Base-by-base conservation (phyloP, 1,140 invertebrate genomes). In the Galendromus occidentalis region DNA sequence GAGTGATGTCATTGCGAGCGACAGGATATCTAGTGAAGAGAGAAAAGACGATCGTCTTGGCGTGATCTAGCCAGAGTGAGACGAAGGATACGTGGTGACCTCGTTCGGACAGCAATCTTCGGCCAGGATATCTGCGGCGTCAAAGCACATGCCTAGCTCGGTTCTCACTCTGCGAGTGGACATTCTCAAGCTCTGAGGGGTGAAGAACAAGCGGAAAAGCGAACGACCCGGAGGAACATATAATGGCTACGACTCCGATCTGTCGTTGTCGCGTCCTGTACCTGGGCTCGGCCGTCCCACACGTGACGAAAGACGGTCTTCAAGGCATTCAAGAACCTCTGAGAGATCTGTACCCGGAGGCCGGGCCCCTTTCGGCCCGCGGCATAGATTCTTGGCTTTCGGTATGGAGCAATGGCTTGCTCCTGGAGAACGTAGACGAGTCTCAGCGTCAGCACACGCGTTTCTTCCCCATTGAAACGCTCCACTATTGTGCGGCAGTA, bases 401-500 rank as follows among this genome's bases (percentile, higher is more conserved):
- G 70, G 91, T 98, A 28, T 95, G 92, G 87, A 91, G 88, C 65
- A 96, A 95, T 73, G 93, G 94, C 51, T 84, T 99, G 55, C 78
- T 97, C 18, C 74, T 98, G 66, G 91, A 98, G 76, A 98, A 98
- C 75, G 86, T 97, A 1, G 91, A 95, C 74, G 94, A 96, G 75
- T 86, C 91, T 71, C 85, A 88, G 65, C 89, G 92, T 72, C 87
- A 91, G 74, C 87, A 97, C 51, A 91, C 91, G 25, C 81, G 92
- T 69, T 98, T 97, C 80, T 98, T 98, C 73, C 93, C 92, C 0
- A 98, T 98, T 68, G 89, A 92, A 70, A 86, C 88, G 30, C 76
- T 99, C 66, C 93, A 97, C 73, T 94, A 98, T 73, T 98, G 95
- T 77, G 95, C 94, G 4, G 94, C 95, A 12, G 93, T 98, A 29